Percentiles rank a stretch among this genome's conserved stretches.
These are phyloP conservation scores for Baronia brevicornis DNA, from an alignment of 2,888 invertebrate species.

Conservation along the genomic window DNA sequence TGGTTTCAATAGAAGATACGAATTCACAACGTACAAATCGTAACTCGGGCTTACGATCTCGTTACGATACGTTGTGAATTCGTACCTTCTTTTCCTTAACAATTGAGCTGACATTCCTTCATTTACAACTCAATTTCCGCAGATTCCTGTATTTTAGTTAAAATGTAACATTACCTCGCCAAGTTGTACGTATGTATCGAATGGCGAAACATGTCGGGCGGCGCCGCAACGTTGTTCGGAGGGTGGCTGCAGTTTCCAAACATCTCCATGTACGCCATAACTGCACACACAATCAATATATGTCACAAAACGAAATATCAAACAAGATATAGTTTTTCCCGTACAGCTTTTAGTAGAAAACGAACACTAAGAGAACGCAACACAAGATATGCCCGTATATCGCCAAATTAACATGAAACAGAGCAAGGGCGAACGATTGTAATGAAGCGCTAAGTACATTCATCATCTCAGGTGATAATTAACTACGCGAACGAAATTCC, in stretches of 20 bases:
- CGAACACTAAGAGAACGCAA: slow-evolving; percentile 11
- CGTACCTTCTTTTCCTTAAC: no score
- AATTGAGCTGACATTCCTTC: no score
- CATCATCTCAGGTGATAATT: slow-evolving; percentile 52
- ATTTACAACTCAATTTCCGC: not conserved
- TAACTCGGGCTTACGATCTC: no score
- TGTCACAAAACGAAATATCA: slow-evolving; percentile 12
- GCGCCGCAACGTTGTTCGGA: slow-evolving; percentile 74
- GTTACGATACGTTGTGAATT: no score
- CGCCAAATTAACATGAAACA: slow-evolving; percentile 40
- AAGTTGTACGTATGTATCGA: slow-evolving; percentile 88
- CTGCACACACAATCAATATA: slow-evolving; percentile 64
- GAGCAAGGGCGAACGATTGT: slow-evolving; percentile 42
- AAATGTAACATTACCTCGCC: slow-evolving; percentile 42
- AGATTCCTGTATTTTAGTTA: slow-evolving; percentile 2
- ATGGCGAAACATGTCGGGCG: slow-evolving; percentile 87
- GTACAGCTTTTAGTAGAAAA: slow-evolving; percentile 18
- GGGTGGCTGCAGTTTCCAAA: slow-evolving; percentile 91
- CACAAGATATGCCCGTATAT: slow-evolving; percentile 32
- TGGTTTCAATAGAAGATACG: no score
- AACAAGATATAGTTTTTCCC: not conserved
- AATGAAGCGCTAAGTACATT: slow-evolving; percentile 57
- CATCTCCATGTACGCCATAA: slow-evolving; percentile 98
- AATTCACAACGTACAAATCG: no score
- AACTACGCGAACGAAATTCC: slow-evolving; percentile 40